Conservation (phyloP, 2,113 vertebrate species). For the Bolborhynchus lineola region DNA sequence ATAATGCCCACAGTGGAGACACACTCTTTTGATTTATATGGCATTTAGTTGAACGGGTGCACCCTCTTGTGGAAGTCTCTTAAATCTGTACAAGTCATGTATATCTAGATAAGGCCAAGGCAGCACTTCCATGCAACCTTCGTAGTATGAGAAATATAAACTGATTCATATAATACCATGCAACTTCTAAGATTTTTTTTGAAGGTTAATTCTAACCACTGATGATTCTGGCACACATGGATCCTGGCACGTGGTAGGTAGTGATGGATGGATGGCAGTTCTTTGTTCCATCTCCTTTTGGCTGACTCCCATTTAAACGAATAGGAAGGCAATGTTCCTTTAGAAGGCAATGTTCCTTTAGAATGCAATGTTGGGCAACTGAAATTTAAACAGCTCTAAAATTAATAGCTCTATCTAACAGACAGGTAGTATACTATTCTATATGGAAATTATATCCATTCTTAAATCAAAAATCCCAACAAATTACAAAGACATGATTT, state of each 20-base stretch:
- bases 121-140: accelerated
- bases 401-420: not conserved
- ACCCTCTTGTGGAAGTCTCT: conserved; percentile 37
- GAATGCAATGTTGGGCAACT: not conserved
- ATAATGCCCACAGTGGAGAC: not conserved
- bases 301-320: not conserved
- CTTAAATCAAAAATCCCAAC: not conserved
- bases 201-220: not conserved
- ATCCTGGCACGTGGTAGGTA: not conserved
- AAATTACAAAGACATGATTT: not conserved
- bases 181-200: not conserved
- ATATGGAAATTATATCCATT: not conserved
- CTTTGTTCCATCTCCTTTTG: not conserved
- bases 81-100: not conserved
- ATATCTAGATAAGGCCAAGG: not conserved
- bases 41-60: not conserved
- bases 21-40: accelerated
- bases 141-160: not conserved
- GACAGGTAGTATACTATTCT: not conserved
- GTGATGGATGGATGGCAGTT: not conserved
- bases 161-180: accelerated
- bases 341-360: not conserved
- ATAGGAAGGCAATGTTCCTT: not conserved
- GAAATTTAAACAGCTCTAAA: not conserved
- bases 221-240: not conserved